Percentiles rank a stretch among this genome's conserved stretches.
phyloP scores from a whole-genome alignment of 2,113 vertebrate species.

The Rhynchomys soricoides region DNA sequence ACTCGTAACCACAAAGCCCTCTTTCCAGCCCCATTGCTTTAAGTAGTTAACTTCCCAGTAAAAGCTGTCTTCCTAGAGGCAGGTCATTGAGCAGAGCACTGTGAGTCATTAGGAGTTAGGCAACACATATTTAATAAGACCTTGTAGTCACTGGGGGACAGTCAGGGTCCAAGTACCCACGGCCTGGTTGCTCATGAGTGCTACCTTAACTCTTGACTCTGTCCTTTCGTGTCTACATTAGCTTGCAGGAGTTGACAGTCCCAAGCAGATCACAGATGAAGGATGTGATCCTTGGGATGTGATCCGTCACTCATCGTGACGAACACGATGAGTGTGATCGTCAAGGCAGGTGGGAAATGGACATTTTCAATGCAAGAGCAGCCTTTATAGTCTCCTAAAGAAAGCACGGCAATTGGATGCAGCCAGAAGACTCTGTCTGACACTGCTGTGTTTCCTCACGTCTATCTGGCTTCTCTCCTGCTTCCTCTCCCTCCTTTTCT shows the following conservation, averaged over 20 bases:
- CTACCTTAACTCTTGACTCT: background rate
- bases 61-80: background rate
- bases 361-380: background rate
- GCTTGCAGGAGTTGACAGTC: constrained; percentile 13
- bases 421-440: background rate
- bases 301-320: too few species aligned
- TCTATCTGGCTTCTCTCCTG: background rate
- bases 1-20: background rate
- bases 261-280: constrained; percentile 23
- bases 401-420: background rate
- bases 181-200: too few species aligned
- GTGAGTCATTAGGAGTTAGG: background rate
- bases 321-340: background rate
- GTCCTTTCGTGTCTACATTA: background rate
- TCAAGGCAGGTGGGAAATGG: background rate
- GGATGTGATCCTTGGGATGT: too few species aligned
- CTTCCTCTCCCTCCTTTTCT: background rate
- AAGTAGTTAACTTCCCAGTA: background rate
- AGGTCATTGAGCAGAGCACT: background rate
- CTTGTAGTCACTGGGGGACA: background rate
- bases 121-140: background rate
- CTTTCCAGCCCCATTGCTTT: background rate
- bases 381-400: background rate
- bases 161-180: background rate
- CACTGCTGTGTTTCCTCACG: background rate